Conservation (phyloP, 2,797 vertebrate species). For the Halcyon smyrnensis region DNA sequence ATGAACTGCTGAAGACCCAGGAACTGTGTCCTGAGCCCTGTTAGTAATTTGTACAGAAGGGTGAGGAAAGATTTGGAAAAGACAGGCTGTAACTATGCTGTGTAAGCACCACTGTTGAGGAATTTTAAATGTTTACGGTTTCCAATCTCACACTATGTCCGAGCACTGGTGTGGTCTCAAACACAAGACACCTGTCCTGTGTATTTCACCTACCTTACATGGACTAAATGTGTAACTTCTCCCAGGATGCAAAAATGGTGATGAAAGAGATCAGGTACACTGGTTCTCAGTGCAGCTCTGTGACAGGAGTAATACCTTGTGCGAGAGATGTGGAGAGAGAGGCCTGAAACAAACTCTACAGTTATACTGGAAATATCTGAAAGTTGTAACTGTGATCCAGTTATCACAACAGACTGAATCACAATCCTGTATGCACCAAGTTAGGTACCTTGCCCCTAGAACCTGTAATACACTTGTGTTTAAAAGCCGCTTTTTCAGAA, state of each 20-base stretch:
- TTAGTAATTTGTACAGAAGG: not conserved
- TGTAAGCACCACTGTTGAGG: not conserved
- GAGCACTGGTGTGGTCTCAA: not conserved
- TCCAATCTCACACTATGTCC: not conserved
- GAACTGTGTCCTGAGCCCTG: not conserved
- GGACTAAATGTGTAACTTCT: not conserved
- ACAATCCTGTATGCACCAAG: fast-evolving
- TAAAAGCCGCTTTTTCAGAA: not conserved
- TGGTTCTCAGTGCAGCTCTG: not conserved
- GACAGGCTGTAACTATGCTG: not conserved
- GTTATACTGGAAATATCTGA: not conserved
- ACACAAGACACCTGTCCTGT: not conserved
- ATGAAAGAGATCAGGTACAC: not conserved
- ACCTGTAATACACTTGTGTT: not conserved
- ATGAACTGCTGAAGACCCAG: not conserved
- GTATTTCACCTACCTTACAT: not conserved
- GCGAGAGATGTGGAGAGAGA: not conserved
- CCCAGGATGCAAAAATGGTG: not conserved
- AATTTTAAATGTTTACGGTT: not conserved
- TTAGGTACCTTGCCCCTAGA: not conserved
- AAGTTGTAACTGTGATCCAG: not conserved
- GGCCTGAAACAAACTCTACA: not conserved
- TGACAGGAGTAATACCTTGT: not conserved
- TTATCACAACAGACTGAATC: not conserved
- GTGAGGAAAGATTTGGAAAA: not conserved